Evolutionary conservation across 23 tunicate species (phyloP), one percentile per base, ranked within the genome.

Genomic region (Botrylloides violaceus): DNA sequence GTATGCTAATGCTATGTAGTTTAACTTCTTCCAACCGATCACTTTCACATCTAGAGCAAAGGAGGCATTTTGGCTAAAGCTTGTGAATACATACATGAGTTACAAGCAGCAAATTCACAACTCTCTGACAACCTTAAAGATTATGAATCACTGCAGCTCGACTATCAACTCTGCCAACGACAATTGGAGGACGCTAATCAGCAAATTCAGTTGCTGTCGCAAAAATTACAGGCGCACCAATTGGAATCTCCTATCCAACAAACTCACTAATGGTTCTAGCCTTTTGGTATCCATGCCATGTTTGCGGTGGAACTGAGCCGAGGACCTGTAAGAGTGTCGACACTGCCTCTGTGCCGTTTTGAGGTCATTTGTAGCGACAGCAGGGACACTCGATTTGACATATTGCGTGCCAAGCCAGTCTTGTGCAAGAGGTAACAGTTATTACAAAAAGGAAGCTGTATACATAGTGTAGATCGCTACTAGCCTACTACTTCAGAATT

Each of bases 21-120:
- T 61, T 61, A 61, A 15, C 32, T 43, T 43, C 9, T 12, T 15
- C n/a, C n/a, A 65, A 26, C 35, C n/a, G n/a, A 18, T 71, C 34
- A 18, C 2, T 60, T 5, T 39, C 48, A 29, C 9, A 58, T 65
- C 31, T 62, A 95, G 99, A 95, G 99, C 83, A 95, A 95, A 58
- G 96, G 99, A 29, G 99, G 99, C n/a, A 95, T 95, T n/a, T 50
- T 95, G 75, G 91, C 99, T 4, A 95, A 95, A 60, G 89, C 99
- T 0, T 95, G 81, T 75, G 99, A 95, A 3, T 87, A 95, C 66
- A 87, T 95, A 2, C 58, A 18, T 30, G 87, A 77, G 29, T 58
- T 88, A 19, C 96, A 88, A 60, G 33, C 60, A 20, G 49, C 77
- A 15, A 77, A 77, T 43, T 79, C 72, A 26, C 78, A 72, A 12